Base-by-base conservation (phyloP, 1,140 invertebrate genomes). In the Globodera rostochiensis region DNA sequence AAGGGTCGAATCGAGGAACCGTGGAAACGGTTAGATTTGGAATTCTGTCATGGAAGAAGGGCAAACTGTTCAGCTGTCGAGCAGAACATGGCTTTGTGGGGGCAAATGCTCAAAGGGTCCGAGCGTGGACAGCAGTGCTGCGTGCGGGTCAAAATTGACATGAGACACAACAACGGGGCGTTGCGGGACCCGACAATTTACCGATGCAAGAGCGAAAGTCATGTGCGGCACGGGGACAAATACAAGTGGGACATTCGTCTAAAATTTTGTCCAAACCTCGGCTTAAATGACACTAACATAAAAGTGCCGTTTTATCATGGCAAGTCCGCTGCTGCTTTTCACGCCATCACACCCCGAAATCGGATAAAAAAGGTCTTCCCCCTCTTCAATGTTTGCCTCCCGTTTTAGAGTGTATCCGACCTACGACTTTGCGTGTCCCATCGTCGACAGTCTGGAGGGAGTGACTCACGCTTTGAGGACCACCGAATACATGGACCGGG, bases 341-440 rank as follows among this genome's bases (percentile, higher is more conserved):
- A 25, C 25, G 25, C 36, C 36, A 36, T 1, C 3, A 36, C 36
- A 2, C 2, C 36, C 36, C 36, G 2, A 36, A 36, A 36, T 36
- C 36, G 36, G 36, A 36, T 36, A 36, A 36, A 36, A 36, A 36
- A 36, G 36, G 36, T 36, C 2, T 36, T 36, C 36, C 25, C 25
- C 25, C 25, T 36, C n/a, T n/a, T n/a, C n/a, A n/a, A n/a, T 36
- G 25, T 36, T 2, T 36, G 25, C 25, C 25, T 2, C 25, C 36
- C 2, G 2, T 89, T 25, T 78, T 66, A 97, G 96, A 88, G 96
- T 97, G 5, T 99, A 99, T 91, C 98, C 98, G 47, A 99, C 97
- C 0, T 99, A 99, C 89, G 98, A 99, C 91, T 99, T 99, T 92
- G 96, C 97, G 1, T 99, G 98, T 91, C 98, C 98, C 5, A 98